phyloP scores from a whole-genome alignment of 2,113 vertebrate genomes.

The Spea bombifrons region DNA sequence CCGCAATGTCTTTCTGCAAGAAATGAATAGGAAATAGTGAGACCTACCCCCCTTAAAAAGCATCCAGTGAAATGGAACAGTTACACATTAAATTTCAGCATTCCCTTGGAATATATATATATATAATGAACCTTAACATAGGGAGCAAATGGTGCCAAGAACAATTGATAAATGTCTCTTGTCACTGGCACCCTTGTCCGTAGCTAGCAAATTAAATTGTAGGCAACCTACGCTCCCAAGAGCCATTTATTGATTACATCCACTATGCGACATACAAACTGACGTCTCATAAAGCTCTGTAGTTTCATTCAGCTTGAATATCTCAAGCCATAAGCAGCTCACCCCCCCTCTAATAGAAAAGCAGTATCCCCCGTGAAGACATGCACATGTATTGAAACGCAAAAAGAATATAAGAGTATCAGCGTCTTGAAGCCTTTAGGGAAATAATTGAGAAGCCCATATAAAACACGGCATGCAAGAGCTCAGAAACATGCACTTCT shows the following conservation, averaged over 20 bases:
- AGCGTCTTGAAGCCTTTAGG: neutral
- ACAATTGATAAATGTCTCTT: too few relatives aligned
- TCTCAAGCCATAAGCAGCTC: neutral
- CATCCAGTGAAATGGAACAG: neutral
- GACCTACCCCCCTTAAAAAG: conserved; percentile 5
- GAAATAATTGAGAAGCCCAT: neutral
- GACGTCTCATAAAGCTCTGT: neutral
- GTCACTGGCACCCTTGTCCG: too few relatives aligned
- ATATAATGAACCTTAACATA: too few relatives aligned
- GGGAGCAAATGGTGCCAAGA: too few relatives aligned
- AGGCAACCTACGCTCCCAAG: neutral
- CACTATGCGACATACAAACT: neutral
- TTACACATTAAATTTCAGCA: neutral
- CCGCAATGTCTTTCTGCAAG: conserved; percentile 74
- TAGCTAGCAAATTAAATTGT: too few relatives aligned
- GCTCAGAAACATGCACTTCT: neutral
- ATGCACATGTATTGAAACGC: neutral
- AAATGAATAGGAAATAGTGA: conserved; percentile 55
- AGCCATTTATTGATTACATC: neutral
- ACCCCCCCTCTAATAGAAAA: neutral
- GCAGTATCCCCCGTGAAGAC: neutral
- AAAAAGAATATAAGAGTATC: neutral
- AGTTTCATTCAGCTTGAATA: too few relatives aligned
- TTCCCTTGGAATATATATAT: neutral
- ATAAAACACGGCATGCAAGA: neutral